Evolutionary conservation across 2,797 vertebrate species (phyloP).

Genomic region (Tangara arthus): DNA sequence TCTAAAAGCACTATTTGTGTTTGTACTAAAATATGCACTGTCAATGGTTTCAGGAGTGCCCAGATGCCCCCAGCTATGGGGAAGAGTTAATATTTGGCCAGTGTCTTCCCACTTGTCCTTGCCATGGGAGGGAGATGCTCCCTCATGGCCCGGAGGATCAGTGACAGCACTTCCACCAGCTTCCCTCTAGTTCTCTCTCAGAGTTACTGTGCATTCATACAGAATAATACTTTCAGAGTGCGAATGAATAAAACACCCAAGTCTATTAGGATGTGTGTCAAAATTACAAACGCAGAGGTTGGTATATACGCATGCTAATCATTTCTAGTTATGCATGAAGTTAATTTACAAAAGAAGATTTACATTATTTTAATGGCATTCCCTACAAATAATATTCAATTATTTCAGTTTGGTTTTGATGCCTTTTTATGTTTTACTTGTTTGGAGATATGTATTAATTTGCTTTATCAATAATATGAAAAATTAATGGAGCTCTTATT

Average conservation of each 20-base stretch:
- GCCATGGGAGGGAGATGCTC: background rate
- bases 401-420: conserved; percentile 51
- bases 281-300: conserved; percentile 45
- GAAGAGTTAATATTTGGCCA: background rate
- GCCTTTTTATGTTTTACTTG: conserved; percentile 46
- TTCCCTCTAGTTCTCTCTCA: background rate
- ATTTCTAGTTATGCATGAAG: conserved; percentile 64
- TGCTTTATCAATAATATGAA: conserved; percentile 67
- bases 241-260: conserved; percentile 1
- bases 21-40: background rate
- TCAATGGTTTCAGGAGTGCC: background rate
- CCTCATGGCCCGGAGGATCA: background rate
- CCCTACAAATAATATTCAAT: conserved; percentile 60
- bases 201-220: background rate
- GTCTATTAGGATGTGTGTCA: conserved; percentile 35
- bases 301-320: conserved; percentile 40
- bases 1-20: background rate
- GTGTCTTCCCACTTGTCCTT: background rate
- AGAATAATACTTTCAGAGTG: conserved; percentile 9
- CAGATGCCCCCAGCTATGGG: background rate
- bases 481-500: conserved; percentile 64
- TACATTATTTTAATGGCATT: conserved; percentile 65
- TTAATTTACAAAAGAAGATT: conserved; percentile 59
- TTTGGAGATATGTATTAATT: conserved; percentile 48
- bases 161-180: background rate